Percentiles rank a stretch among this genome's conserved stretches.
Conservation (phyloP, 2,888 invertebrate genomes). For the Aleiodes alternator region DNA sequence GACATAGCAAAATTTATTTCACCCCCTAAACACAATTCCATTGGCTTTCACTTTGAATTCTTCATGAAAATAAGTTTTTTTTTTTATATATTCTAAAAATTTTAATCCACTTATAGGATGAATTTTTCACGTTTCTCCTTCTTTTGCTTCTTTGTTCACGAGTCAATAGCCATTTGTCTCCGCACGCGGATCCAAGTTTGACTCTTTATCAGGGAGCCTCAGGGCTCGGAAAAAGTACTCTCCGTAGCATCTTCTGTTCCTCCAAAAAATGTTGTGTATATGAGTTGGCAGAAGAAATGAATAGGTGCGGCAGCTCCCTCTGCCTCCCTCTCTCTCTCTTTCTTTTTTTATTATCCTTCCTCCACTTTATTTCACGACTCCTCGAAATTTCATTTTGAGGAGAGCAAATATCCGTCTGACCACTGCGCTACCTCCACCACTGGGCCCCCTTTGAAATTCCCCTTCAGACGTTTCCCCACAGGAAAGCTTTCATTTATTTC, state of each 20-base stretch:
- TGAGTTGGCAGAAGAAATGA: conserved; percentile 24
- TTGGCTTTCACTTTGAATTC: neutral
- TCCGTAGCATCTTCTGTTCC: conserved; percentile 22
- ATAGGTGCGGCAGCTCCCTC: conserved; percentile 58
- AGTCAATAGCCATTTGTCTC: conserved; percentile 12
- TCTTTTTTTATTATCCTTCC: neutral
- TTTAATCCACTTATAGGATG: neutral
- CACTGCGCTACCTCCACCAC: conserved; percentile 1
- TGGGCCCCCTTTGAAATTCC: too few relatives aligned
- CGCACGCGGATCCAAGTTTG: conserved; percentile 23
- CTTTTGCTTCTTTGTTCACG: neutral
- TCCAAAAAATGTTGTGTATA: conserved; percentile 11
- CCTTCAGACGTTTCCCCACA: too few relatives aligned
- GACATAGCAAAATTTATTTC: neutral
- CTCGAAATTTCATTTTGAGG: neutral
- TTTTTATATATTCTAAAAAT: neutral
- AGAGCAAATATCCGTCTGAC: neutral
- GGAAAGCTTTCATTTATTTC: too few relatives aligned
- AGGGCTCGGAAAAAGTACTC: conserved; percentile 27
- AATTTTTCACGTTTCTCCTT: neutral
- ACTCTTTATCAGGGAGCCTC: conserved; percentile 36
- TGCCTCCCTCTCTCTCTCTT: conserved; percentile 55
- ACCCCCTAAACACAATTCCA: conserved; percentile 14
- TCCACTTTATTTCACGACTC: neutral
- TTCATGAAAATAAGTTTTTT: neutral